Evolutionary conservation across 2,113 vertebrate genomes (phyloP), one percentile per base, ranked within the genome.

Genomic region (Macquaria ambigua): DNA sequence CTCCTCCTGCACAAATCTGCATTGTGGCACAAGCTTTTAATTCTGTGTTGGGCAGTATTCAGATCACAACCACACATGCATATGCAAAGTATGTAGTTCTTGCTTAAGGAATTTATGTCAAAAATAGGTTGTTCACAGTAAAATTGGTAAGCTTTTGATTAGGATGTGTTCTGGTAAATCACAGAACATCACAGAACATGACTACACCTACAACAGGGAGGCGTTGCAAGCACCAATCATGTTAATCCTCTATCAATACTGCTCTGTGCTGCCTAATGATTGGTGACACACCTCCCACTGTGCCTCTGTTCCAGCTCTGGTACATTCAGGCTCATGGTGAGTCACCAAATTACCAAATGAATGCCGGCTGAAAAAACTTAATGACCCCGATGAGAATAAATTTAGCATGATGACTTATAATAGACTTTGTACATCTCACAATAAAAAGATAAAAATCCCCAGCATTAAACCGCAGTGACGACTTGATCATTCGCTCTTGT

Each of bases 231-330:
- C 73, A 53, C 53, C 43, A 41, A 52, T 87, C 71, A n/a, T 68
- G 81, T 52, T 90, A 88, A 89, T 90, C 77, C 80, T 68, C 23
- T 41, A 59, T 84, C 63, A 79, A 12, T 74, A 50, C 64, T 52
- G 78, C 83, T 81, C 46, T 73, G 66, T 62, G 87, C 79, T 83
- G 85, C 79, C 78, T 92, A 91, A 93, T 92, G 91, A 81, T 64
- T 46, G 74, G 84, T 91, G 88, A 83, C 87, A 85, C 73, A 71
- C 82, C 84, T 70, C 84, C 89, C 76, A 74, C 84, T 86, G 84
- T 83, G 83, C 52, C 70, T 81, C 28, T 70, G 39, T 63, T 81
- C 72, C 64, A 82, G 72, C 72, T 71, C 68, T 79, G 85, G 48
- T 76, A 48, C 28, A 79, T 86, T 83, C 50, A 83, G 72, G 66